Evolutionary conservation across 2,888 invertebrate genomes (phyloP), one percentile per base, ranked within the genome.

Genomic region (Temnothorax unifasciatus): DNA sequence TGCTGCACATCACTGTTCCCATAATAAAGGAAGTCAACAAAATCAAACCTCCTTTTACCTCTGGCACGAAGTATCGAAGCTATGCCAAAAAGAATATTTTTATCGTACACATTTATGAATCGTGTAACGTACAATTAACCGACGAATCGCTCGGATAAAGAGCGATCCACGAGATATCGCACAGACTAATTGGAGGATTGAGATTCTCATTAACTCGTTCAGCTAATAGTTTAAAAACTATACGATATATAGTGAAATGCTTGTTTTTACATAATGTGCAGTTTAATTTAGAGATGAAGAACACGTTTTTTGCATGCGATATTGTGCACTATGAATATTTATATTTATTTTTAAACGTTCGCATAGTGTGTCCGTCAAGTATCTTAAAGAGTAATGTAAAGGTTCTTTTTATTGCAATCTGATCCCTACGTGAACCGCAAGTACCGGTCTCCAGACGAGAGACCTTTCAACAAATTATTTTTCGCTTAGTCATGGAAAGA

Each of bases 281-380:
- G 69, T 59, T 75, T 76, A 84, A 73, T 54, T 73, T 83, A 87
- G 69, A 82, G 50, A 84, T 63, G 47, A 44, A 66, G 82, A 73
- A 79, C 81, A 85, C 69, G 61, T 73, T 82, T 83, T 74, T 86
- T 84, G 88, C 89, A 91, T 90, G 89, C 63, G 41, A 77, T 84
- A 81, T 86, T 85, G 75, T 86, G 84, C 88, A 88, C 86, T 84
- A 85, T 90, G 81, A 77, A 87, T 87, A 86, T 82, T 86, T 88
- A 76, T 91, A 90, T 91, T 89, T 89, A 91, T 90, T 89, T 86
- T 52, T 77, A 81, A 71, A 66, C 69, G 50, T 76, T 68, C 71
- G 76, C 68, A 79, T 86, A 81, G 57, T 74, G 69, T 87, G 63
- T 76, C 69, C 54, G 57, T 86, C 64, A 57, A 52, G 21, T 76